These are phyloP conservation scores for Netelia melanura DNA, from an alignment of 2,888 invertebrate species.

Conservation along the genomic window DNA sequence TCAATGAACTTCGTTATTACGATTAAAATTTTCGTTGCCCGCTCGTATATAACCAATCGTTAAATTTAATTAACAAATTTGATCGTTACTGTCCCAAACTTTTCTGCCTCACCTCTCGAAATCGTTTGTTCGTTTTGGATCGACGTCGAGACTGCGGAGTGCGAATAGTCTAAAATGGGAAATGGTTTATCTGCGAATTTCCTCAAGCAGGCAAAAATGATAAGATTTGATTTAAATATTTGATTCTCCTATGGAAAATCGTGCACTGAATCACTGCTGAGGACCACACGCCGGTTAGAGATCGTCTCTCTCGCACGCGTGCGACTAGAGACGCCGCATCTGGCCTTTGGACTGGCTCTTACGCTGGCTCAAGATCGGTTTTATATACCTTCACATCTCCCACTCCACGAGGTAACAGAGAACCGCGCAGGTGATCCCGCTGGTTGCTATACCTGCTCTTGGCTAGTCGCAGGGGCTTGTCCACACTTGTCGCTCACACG, in stretches of 20 bases:
- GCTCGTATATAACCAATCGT: neutral
- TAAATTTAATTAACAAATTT: neutral
- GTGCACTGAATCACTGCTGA: constrained; percentile 78
- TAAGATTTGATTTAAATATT: constrained; percentile 1
- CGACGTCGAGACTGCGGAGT: constrained; percentile 29
- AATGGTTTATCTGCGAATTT: constrained; percentile 1
- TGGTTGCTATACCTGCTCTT: constrained; percentile 63
- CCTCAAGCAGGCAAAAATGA: neutral
- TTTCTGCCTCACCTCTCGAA: constrained; percentile 36
- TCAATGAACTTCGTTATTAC: constrained; percentile 1
- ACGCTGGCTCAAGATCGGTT: constrained; percentile 80
- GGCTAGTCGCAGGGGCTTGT: constrained; percentile 24
- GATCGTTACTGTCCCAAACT: neutral
- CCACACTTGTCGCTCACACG: constrained; percentile 23
- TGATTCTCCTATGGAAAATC: constrained; percentile 70
- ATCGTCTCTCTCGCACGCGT: constrained; percentile 83
- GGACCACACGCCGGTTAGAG: constrained; percentile 78
- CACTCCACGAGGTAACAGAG: constrained; percentile 75
- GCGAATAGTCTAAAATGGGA: neutral
- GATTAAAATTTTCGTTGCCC: neutral
- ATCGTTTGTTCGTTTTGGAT: neutral
- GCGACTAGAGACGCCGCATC: constrained; percentile 84
- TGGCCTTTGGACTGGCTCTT: constrained; percentile 83
- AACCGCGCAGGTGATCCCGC: constrained; percentile 61
- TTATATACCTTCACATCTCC: constrained; percentile 84